These are phyloP conservation scores for Polyploca ridens DNA, from an alignment of 2,888 invertebrate genomes.

Conservation along the genomic window DNA sequence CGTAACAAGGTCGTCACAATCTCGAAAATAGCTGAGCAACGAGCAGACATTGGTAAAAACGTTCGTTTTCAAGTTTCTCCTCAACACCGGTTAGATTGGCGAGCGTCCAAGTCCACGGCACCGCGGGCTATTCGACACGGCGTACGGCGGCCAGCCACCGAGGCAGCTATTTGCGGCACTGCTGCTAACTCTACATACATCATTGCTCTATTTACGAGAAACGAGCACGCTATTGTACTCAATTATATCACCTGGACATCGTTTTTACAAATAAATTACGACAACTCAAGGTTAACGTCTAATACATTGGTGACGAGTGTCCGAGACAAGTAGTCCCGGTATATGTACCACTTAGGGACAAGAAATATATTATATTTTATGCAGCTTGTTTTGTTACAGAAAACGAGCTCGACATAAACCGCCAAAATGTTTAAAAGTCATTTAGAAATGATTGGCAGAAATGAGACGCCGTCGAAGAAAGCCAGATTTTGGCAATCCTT, in stretches of 20 bases:
- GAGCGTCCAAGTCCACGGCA: slow-evolving; percentile 53
- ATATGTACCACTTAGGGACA: background rate
- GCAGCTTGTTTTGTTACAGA: slow-evolving; percentile 79
- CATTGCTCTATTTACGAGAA: slow-evolving; percentile 79
- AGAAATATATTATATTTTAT: background rate
- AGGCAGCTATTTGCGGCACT: slow-evolving; percentile 73
- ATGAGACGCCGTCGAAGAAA: slow-evolving; percentile 95
- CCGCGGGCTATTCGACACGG: slow-evolving; percentile 72
- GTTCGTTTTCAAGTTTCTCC: slow-evolving; percentile 73
- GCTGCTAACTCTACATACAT: slow-evolving; percentile 73
- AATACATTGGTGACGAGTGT: slow-evolving; percentile 21
- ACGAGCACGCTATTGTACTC: slow-evolving; percentile 69
- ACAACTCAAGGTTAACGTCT: slow-evolving; percentile 61
- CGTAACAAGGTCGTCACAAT: slow-evolving; percentile 75
- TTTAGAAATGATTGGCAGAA: slow-evolving; percentile 97
- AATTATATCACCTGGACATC: slow-evolving; percentile 75
- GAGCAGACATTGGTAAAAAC: slow-evolving; percentile 79
- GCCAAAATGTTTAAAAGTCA: slow-evolving; percentile 95
- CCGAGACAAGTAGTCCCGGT: slow-evolving; percentile 5
- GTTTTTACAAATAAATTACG: slow-evolving; percentile 48
- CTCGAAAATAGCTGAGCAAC: slow-evolving; percentile 75
- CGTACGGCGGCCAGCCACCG: slow-evolving; percentile 64
- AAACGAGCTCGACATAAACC: slow-evolving; percentile 90
- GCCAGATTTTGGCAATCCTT: slow-evolving; percentile 97
- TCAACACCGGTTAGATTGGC: slow-evolving; percentile 66